Percentiles rank a stretch among this genome's conserved stretches.
These are phyloP conservation scores for Cyanoderma ruficeps DNA, from an alignment of 2,113 vertebrate genomes.

Conservation along the genomic window DNA sequence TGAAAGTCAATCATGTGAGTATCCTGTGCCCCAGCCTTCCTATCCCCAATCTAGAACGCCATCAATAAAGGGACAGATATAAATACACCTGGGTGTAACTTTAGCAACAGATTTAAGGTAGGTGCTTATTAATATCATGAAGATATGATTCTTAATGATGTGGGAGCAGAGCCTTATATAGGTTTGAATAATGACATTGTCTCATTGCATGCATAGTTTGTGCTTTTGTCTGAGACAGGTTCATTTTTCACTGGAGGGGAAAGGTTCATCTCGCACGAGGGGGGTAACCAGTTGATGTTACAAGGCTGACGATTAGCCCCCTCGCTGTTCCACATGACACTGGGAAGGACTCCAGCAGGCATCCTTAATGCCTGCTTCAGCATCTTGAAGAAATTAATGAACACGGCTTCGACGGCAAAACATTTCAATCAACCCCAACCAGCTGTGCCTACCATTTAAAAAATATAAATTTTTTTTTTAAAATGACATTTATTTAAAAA, in stretches of 20 bases:
- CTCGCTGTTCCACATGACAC: slow-evolving; percentile 85
- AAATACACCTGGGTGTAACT: slow-evolving; percentile 70
- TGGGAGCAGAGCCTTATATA: slow-evolving; percentile 80
- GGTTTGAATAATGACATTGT: slow-evolving; percentile 82
- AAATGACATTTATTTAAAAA: slow-evolving; percentile 28
- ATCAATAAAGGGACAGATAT: slow-evolving; percentile 58
- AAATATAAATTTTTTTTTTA: background rate
- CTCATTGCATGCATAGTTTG: slow-evolving; percentile 80
- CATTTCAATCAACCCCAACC: slow-evolving; percentile 86
- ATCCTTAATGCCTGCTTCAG: slow-evolving; percentile 85
- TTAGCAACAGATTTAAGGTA: slow-evolving; percentile 61
- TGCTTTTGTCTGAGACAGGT: slow-evolving; percentile 83
- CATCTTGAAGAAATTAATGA: slow-evolving; percentile 87
- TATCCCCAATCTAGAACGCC: slow-evolving; percentile 47
- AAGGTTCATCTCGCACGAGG: slow-evolving; percentile 85
- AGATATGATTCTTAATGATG: slow-evolving; percentile 81
- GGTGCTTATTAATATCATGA: slow-evolving; percentile 83
- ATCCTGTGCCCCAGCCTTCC: background rate
- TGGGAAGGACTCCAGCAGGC: slow-evolving; percentile 84
- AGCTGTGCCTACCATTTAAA: slow-evolving; percentile 78
- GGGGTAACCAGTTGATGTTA: slow-evolving; percentile 87
- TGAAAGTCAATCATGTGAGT: slow-evolving; percentile 32
- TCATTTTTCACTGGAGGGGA: slow-evolving; percentile 86
- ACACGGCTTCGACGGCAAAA: slow-evolving; percentile 83
- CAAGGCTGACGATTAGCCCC: slow-evolving; percentile 86